Evolutionary conservation across 1,140 invertebrate species (phyloP), one percentile per base, ranked within the genome.

Genomic region (Papilio helenus): DNA sequence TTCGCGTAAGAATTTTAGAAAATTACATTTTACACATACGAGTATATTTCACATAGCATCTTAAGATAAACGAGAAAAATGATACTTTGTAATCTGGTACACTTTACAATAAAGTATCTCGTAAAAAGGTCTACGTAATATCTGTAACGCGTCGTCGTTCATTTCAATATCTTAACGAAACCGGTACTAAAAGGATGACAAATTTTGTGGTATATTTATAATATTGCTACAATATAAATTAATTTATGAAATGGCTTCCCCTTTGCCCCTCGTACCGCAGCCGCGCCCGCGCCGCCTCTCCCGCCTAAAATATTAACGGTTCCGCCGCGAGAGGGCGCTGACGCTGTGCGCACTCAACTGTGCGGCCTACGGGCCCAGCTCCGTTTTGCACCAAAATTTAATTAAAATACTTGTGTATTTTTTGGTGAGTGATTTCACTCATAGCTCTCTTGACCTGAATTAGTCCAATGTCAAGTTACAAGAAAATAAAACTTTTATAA

Each of bases 91-190:
- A 26, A 7, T 23, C 16, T 39, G 0, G 14, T 8, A 26, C 20
- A 61, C 20, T 20, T 12, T 10, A 58, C 55, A n/a, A 20, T 23
- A 61, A 26, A 23, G 23, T 12, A 61, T 61, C 58, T 61, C 58
- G 23, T 23, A 26, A 26, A 12, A n/a, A 61, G 23, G 3, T 18
- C 14, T 68, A 68, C 26, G 61, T 29, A 34, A 34, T 42, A 44
- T 72, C n/a, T 23, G 71, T 44, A 42, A 44, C 71, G 71, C 71
- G 34, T 44, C 34, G 18, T 44, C 71, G 71, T 44, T 42, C 71
- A 72, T 72, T 42, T 72, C 16, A 23, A 72, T 72, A 72, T 72
- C 71, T 44, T 72, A 72, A 72, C 34, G 34, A 39, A 39, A 44
- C 44, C 39, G 23, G 39, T 44, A 20, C 34, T 7, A 72, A 20